Evolutionary conservation across 2,797 vertebrate genomes (phyloP).

Genomic region (Micrastur ruficollis): DNA sequence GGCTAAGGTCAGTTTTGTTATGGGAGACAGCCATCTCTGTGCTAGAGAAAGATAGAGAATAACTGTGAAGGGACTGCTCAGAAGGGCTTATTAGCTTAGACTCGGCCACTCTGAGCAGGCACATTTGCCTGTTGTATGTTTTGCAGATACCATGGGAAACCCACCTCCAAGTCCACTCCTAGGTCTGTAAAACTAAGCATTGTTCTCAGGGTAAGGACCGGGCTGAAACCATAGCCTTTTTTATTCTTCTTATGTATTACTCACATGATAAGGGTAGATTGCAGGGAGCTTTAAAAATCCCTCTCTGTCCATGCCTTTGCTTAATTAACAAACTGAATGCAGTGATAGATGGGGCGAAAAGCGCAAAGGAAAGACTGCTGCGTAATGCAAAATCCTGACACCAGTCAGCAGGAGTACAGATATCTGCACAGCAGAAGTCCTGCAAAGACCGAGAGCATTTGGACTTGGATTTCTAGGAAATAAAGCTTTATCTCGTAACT

Average conservation of each 20-base stretch:
- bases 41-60: not conserved
- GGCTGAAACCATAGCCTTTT: not conserved
- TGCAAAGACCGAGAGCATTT: not conserved
- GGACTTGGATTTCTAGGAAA: not conserved
- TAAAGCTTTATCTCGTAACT: not conserved
- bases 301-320: not conserved
- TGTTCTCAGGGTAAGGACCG: not conserved
- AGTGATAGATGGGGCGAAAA: not conserved
- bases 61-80: not conserved
- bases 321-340: not conserved
- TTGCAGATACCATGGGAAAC: not conserved
- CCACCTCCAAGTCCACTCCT: not conserved
- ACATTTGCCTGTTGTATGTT: not conserved
- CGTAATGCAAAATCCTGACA: not conserved
- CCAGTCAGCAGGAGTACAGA: not conserved
- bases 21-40: not conserved
- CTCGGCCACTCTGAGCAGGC: not conserved
- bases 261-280: not conserved
- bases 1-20: not conserved
- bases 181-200: not conserved
- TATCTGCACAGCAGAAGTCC: not conserved
- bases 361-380: not conserved
- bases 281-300: not conserved
- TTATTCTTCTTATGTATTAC: not conserved
- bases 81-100: not conserved